Evolutionary conservation across 1,140 invertebrate genomes (phyloP).

Genomic region (Drosophila seguyi): DNA sequence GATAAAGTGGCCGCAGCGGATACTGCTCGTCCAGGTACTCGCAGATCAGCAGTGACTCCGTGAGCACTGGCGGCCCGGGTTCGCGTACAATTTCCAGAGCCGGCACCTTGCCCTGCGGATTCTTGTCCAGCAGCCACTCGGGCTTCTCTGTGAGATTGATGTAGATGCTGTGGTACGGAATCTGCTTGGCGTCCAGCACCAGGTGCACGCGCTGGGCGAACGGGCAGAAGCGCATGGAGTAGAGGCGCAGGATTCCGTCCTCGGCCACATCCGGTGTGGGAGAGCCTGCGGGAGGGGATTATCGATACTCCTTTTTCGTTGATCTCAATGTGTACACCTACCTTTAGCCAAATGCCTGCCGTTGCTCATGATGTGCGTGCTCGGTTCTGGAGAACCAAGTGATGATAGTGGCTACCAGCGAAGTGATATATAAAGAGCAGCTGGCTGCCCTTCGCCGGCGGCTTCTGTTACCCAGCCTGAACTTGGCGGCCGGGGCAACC

Average conservation of each 20-base stretch:
- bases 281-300: conserved; percentile 86
- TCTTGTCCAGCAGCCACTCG: conserved; percentile 90
- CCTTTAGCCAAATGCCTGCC: conserved; percentile 77
- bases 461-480: conserved; percentile 55
- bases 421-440: conserved; percentile 54
- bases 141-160: conserved; percentile 94
- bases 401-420: conserved; percentile 17
- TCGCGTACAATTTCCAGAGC: conserved; percentile 90
- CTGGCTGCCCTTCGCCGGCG: conserved; percentile 47
- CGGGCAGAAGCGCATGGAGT: conserved; percentile 96
- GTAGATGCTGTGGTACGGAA: conserved; percentile 94
- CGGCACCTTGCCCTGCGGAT: conserved; percentile 92
- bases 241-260: conserved; percentile 90
- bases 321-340: conserved; percentile 6
- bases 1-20: conserved; percentile 88
- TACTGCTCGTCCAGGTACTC: conserved; percentile 95
- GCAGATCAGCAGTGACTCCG: conserved; percentile 92
- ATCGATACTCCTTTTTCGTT: not conserved
- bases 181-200: conserved; percentile 93
- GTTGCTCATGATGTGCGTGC: conserved; percentile 67
- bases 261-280: conserved; percentile 87
- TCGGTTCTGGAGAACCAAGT: conserved; percentile 47
- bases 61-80: conserved; percentile 87
- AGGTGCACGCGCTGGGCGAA: conserved; percentile 94
- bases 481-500: conserved; percentile 58